Percentiles rank a stretch among this genome's conserved stretches.
phyloP scores from a whole-genome alignment of 2,113 vertebrate genomes.

The Gavialis gangeticus region DNA sequence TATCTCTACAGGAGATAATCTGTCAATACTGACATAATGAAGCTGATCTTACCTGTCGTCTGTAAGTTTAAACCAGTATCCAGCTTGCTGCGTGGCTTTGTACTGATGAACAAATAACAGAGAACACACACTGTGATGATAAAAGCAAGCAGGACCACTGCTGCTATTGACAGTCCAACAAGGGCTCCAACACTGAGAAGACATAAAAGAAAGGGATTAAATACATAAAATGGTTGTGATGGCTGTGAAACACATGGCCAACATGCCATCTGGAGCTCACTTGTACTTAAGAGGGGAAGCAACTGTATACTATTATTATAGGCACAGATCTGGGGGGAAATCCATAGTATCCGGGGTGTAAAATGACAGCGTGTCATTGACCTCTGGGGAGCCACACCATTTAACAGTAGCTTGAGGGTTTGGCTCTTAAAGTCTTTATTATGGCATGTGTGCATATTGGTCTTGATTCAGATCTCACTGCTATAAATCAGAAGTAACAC shows the following conservation, averaged over 20 bases:
- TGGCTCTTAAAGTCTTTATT: neutral
- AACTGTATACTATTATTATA: neutral
- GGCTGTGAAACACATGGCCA: neutral
- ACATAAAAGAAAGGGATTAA: slow-evolving; percentile 60
- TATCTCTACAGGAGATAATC: neutral
- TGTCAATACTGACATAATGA: neutral
- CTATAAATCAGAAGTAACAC: slow-evolving; percentile 1
- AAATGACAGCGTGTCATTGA: slow-evolving; percentile 10
- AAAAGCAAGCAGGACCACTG: slow-evolving; percentile 91
- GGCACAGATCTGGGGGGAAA: neutral
- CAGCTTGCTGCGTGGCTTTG: slow-evolving; percentile 87
- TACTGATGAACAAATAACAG: slow-evolving; percentile 93
- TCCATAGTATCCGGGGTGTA: neutral
- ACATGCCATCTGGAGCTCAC: neutral
- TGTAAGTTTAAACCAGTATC: slow-evolving; percentile 89
- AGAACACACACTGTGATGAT: slow-evolving; percentile 92
- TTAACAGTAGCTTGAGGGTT: neutral
- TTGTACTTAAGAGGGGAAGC: neutral
- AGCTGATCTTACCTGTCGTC: slow-evolving; percentile 80
- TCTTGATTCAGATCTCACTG: neutral
- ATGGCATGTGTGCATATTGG: neutral
- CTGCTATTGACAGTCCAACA: slow-evolving; percentile 91
- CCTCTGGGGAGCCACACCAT: neutral
- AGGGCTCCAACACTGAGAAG: slow-evolving; percentile 88
- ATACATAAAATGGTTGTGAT: neutral